A percentile compares a stretch with the other conserved stretches of the same genome.
Evolutionary conservation across 2,888 invertebrate species (phyloP).

Genomic region (Diachrysia chrysitis): DNA sequence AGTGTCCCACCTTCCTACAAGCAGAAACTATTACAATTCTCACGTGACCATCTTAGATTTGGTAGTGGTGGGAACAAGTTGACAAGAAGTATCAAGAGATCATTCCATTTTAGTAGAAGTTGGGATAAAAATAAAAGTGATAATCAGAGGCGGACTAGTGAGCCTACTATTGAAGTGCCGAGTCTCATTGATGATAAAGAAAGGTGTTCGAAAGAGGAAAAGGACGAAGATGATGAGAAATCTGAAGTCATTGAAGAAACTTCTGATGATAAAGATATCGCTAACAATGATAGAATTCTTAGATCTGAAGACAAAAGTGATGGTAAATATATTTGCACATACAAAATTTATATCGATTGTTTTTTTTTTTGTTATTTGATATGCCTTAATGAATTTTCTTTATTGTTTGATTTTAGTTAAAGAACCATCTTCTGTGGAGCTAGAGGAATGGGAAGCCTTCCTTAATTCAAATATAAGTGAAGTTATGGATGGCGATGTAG

Average conservation of each 20-base stretch:
- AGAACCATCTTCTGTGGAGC: constrained; percentile 92
- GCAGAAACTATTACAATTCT: constrained; percentile 86
- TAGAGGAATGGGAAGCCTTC: constrained; percentile 96
- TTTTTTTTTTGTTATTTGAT: background rate
- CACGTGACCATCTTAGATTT: constrained; percentile 84
- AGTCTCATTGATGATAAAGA: constrained; percentile 71
- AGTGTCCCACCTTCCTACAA: constrained; percentile 88
- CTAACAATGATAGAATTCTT: constrained; percentile 78
- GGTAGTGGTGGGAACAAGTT: constrained; percentile 84
- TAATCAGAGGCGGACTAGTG: constrained; percentile 81
- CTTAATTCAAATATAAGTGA: constrained; percentile 94
- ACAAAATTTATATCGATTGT: background rate
- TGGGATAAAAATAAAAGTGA: constrained; percentile 84
- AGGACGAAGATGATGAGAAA: constrained; percentile 83
- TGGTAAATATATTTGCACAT: constrained; percentile 62
- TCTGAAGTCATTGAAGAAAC: constrained; percentile 83
- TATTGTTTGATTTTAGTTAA: constrained; percentile 75
- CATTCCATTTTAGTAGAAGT: constrained; percentile 85
- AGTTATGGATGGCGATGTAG: constrained; percentile 94
- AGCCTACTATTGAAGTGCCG: constrained; percentile 79
- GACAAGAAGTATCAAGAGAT: constrained; percentile 86
- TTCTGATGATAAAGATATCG: constrained; percentile 79
- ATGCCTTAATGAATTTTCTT: background rate
- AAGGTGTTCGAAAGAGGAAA: constrained; percentile 81
- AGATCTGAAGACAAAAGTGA: constrained; percentile 76